Conservation (phyloP, 2,797 vertebrate species). For the Sebastes hubbsi region DNA sequence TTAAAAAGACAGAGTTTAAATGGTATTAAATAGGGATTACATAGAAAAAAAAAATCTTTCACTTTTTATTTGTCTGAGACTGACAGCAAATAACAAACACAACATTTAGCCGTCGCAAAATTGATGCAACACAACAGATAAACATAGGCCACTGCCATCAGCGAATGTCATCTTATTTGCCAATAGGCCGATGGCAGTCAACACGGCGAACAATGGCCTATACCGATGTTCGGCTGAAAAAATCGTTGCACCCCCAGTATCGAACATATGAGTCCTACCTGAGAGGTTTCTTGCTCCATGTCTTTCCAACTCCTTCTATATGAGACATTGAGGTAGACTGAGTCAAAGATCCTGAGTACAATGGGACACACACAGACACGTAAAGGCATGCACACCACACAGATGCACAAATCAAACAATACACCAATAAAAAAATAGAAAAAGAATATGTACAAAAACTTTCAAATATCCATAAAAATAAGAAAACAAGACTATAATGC, state of each 20-base stretch:
- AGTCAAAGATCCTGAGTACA: constrained; percentile 87
- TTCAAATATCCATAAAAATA: constrained; percentile 2
- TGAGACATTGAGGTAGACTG: constrained; percentile 94
- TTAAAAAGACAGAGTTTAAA: background rate
- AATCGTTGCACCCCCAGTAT: no score
- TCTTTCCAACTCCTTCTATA: constrained; percentile 90
- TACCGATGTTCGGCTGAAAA: rapidly evolving
- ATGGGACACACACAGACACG: constrained; percentile 67
- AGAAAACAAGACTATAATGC: background rate
- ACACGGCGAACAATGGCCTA: rapidly evolving
- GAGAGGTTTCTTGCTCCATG: constrained; percentile 89
- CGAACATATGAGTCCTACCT: constrained; percentile 75
- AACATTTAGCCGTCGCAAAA: no score
- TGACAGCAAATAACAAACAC: no score
- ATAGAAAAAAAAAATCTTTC: no score
- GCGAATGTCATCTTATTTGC: no score
- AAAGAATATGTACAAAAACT: background rate
- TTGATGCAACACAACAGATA: no score
- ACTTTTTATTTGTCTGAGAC: no score
- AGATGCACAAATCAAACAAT: constrained; percentile 51
- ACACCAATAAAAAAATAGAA: constrained; percentile 10
- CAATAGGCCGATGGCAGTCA: no score
- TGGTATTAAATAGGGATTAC: background rate
- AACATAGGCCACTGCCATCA: no score
- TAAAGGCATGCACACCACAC: constrained; percentile 73